Evolutionary conservation across 2,113 vertebrate genomes (phyloP), one percentile per base, ranked within the genome.

Genomic region (Drymodes brunneopygia): DNA sequence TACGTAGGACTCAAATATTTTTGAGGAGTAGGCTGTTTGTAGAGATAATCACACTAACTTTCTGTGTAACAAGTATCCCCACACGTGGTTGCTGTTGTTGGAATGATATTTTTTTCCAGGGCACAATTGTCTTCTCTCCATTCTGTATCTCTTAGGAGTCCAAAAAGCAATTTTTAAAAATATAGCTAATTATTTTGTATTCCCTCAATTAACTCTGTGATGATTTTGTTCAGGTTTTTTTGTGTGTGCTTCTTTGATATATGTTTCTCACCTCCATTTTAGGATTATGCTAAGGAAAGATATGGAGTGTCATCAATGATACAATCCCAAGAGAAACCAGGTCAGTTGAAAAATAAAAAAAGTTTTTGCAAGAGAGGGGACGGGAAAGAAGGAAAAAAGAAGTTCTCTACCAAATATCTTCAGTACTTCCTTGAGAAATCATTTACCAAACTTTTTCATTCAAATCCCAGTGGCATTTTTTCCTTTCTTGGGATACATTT

Each of bases 231-330:
- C 2, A 4, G 48, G 3, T 40, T 75, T 75, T 80, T 60, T 72
- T 44, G 4, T 60, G 4, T 80, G 14, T 79, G 40, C 12, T 75
- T 28, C 73, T 87, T 96, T 96, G 95, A 81, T 86, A 2, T 0
- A 5, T 96, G 44, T 94, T 94, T 96, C 51, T 93, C 47, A 42
- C 64, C 56, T 93, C 75, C 62, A 5, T 87, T 95, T 89, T 97
- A 99, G 99, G 99, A 99, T 97, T 99, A 99, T 98, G 99, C 99
- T 86, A 99, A 99, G 97, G 99, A 99, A 96, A 98, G 98, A 91
- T 99, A 99, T 73, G 99, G 99, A 84, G 92, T 99, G 80, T 94
- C 98, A 60, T 96, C 98, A 69, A 98, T 99, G 99, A 98, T 99
- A 94, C 99, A 99, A 80, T 99, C 99, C 51, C 99, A 99, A 97